Base-by-base conservation (phyloP, 2,888 invertebrate species). In the Epiblema foenella region DNA sequence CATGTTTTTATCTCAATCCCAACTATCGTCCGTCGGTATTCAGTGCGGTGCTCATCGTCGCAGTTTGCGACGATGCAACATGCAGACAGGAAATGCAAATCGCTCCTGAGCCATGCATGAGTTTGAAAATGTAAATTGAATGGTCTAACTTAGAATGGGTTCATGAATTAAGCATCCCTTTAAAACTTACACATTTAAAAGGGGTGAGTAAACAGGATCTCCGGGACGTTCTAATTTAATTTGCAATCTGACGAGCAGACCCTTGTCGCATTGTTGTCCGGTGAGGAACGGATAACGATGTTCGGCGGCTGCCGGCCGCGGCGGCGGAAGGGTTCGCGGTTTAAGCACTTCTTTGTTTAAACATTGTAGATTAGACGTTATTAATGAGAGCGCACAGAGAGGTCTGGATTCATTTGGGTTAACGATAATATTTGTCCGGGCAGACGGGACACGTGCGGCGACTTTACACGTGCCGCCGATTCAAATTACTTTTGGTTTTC, bases 131-230 rank as follows among this genome's bases (percentile, higher is more conserved):
- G 90, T 85, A 89, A 91, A 91, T 91, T 86, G 85, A 87, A 88
- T 85, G 90, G 91, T 88, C 89, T 87, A 87, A 89, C 85, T 84
- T 84, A 78, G 83, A 79, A 84, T 87, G 86, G 86, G 86, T 86
- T 90, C 90, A 90, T 91, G 90, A 89, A 91, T 91, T 89, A 91
- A 86, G 86, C 87, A 90, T 89, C 78, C 83, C 83, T 83, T 84
- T 86, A 86, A 89, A 89, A 88, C 87, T 89, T 89, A 82, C 80
- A 83, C 87, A 87, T 88, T 88, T 86, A 86, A 89, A 85, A 86
- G 85, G 82, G 82, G 82, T 82, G 83, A 80, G 82, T 85, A 85
- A 86, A 87, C 85, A 86, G 85, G 83, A 82, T 84, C 80, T 82
- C 80, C 76, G 81, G 82, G 81, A 86, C 84, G 84, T 86, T 84